Conservation (phyloP, 2,113 vertebrate species). For the Anolis carolinensis region DNA sequence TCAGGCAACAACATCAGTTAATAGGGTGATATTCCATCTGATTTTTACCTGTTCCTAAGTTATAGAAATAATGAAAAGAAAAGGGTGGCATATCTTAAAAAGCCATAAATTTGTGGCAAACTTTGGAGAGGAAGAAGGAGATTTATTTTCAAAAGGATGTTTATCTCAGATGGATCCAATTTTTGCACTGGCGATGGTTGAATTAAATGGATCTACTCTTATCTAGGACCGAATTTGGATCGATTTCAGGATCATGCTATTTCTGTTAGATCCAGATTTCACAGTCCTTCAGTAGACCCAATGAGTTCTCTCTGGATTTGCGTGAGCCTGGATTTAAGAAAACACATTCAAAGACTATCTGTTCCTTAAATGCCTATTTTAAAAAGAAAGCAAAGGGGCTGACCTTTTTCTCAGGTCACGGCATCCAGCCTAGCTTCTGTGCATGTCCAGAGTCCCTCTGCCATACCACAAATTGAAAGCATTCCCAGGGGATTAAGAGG, state of each 20-base stretch:
- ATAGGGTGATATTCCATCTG: background rate
- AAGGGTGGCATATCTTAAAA: background rate
- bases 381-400: background rate
- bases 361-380: background rate
- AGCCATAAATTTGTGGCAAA: background rate
- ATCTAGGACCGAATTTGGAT: background rate
- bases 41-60: background rate
- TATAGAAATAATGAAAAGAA: background rate
- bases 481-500: background rate
- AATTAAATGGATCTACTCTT: background rate
- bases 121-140: background rate
- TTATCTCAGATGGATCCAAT: background rate
- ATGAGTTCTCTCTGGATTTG: too few relatives aligned
- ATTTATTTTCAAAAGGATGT: background rate
- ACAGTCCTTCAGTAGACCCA: background rate
- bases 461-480: background rate
- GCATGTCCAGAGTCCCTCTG: background rate
- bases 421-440: background rate
- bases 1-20: background rate
- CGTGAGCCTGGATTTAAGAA: too few relatives aligned
- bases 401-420: too few relatives aligned
- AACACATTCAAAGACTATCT: background rate
- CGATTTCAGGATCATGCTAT: background rate
- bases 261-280: too few relatives aligned
- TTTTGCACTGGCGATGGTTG: background rate